phyloP scores from a whole-genome alignment of 2,113 vertebrate species.

The Callocephalon fimbriatum region DNA sequence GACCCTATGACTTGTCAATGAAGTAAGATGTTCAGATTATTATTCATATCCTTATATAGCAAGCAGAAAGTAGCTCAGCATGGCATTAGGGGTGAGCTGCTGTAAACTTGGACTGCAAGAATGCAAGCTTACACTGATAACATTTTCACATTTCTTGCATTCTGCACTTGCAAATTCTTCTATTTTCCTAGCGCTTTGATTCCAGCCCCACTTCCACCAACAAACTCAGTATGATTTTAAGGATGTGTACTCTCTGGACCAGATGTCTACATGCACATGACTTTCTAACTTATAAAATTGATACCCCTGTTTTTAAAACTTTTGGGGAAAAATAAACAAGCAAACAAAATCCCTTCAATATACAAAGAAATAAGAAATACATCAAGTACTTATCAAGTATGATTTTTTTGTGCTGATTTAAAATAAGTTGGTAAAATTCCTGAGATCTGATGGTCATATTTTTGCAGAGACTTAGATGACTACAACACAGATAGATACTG shows the following conservation, averaged over 20 bases:
- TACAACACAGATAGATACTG: background rate
- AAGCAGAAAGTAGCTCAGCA: background rate
- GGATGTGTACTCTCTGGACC: background rate
- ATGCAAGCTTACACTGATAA: background rate
- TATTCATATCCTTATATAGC: background rate
- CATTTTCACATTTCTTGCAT: background rate
- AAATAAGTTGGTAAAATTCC: background rate
- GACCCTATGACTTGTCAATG: background rate
- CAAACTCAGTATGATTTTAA: background rate
- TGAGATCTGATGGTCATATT: background rate
- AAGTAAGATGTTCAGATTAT: background rate
- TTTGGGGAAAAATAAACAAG: background rate
- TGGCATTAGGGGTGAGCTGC: background rate
- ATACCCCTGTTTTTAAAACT: background rate
- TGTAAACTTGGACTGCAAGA: background rate
- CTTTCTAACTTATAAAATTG: background rate
- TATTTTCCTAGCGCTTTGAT: background rate
- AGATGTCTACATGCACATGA: background rate
- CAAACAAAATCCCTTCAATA: background rate
- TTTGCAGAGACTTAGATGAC: background rate
- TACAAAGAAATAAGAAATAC: background rate
- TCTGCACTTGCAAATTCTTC: background rate
- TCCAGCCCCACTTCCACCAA: background rate
- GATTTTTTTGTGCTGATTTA: background rate
- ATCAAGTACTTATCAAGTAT: background rate